Conservation (phyloP, 2,113 vertebrate genomes). For the Etia nguti region DNA sequence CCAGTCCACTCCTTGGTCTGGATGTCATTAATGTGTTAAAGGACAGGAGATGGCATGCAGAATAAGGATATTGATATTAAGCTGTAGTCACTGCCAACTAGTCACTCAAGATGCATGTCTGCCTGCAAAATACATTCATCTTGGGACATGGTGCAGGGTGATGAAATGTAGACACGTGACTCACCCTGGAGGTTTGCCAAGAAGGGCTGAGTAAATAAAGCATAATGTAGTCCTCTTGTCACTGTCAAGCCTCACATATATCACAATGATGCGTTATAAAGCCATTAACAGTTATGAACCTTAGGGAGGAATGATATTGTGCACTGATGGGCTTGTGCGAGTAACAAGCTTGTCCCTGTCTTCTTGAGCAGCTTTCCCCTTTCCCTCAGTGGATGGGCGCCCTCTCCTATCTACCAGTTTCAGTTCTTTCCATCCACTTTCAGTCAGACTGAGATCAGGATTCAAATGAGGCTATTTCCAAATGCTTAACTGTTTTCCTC, state of each 20-base stretch:
- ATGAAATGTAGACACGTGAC: neutral
- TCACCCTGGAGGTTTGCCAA: neutral
- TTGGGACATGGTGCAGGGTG: neutral
- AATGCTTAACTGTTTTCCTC: neutral
- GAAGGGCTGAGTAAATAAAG: neutral
- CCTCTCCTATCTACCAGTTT: neutral
- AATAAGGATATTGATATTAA: neutral
- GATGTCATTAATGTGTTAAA: neutral
- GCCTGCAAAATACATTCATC: neutral
- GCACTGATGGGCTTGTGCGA: neutral
- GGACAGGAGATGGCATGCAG: neutral
- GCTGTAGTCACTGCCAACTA: fast-evolving
- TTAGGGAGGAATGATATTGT: neutral
- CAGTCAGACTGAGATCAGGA: neutral
- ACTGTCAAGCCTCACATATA: neutral
- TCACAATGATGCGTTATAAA: neutral
- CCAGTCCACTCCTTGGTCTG: neutral
- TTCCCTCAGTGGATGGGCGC: neutral
- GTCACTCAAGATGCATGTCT: neutral
- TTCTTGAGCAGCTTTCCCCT: neutral
- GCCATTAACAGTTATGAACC: neutral
- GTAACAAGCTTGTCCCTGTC: neutral
- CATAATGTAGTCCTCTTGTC: neutral
- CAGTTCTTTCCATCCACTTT: neutral
- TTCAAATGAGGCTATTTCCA: neutral